Base-by-base conservation (phyloP, 2,888 invertebrate genomes). In the Calephelis perditalis region DNA sequence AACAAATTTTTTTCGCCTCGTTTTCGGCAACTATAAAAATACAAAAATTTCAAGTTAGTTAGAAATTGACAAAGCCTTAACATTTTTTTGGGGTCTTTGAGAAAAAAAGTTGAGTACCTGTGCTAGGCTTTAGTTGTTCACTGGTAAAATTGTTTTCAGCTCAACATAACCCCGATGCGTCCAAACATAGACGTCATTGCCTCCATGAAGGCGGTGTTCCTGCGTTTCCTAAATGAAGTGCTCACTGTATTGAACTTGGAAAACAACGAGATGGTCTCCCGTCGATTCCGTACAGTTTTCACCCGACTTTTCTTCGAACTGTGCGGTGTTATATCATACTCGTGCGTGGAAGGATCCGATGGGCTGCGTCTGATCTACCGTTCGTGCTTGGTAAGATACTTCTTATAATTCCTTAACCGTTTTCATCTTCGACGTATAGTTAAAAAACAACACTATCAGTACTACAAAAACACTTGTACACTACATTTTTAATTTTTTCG, bases 251-350 rank as follows among this genome's bases (percentile, higher is more conserved):
- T 77, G 0, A 75, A 78, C 0, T 67, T 60, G 35, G 54, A 46
- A 71, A 0, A 46, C 59, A 12, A 69, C 0, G 79, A 77, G 0
- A 45, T 65, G 61, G 74, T 74, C 62, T 70, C 73, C 0, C 66
- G 75, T 0, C 73, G 81, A 0, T 84, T 82, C 74, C 84, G 81
- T 65, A 63, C 71, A 3, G 68, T 79, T 10, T 75, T 81, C 65
- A 60, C 74, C 2, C 69, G 78, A 0, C 68, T 84, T 12, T 84
- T 75, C 70, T 72, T 67, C 2, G 85, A 86, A 56, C 59, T 83
- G 43, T 83, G 84, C 66, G 68, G 78, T 0, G 69, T 84, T 3
- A 63, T 85, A 9, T 66, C 71, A 1, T 68, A 73, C 61, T 75
- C 77, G 62, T 79, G 81, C 64, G 61, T 63, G 1, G 70, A 79